These are phyloP conservation scores for Pollachius pollachius DNA, from an alignment of 2,113 vertebrate species.

Conservation along the genomic window DNA sequence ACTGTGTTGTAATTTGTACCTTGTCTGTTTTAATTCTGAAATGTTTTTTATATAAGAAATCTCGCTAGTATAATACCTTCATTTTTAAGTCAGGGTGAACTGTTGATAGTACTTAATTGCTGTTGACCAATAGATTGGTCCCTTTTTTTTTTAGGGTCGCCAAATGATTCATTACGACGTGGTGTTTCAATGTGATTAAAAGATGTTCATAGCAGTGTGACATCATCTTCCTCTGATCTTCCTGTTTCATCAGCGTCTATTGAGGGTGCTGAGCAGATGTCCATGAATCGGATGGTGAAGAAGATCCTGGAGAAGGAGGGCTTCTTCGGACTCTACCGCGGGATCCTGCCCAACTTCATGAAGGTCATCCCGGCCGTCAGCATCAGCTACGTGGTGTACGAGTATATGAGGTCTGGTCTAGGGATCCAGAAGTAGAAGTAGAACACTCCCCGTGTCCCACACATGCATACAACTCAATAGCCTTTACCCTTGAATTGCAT, in stretches of 20 bases:
- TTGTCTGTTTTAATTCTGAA: not conserved
- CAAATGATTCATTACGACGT: too few species aligned
- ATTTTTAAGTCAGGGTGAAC: too few species aligned
- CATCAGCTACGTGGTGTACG: slow-evolving; percentile 98
- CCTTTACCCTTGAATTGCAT: not conserved
- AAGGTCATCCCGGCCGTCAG: slow-evolving; percentile 97
- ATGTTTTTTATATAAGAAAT: too few species aligned
- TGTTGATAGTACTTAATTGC: too few species aligned
- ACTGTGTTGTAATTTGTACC: not conserved
- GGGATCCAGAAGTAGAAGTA: slow-evolving; percentile 74
- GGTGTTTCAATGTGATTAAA: too few species aligned
- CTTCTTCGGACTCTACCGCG: slow-evolving; percentile 88
- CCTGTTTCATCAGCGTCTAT: slow-evolving; percentile 77
- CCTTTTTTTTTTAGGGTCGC: too few species aligned
- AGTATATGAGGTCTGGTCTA: slow-evolving; percentile 88
- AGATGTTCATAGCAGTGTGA: too few species aligned
- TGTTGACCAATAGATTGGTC: too few species aligned
- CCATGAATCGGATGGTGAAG: slow-evolving; percentile 84
- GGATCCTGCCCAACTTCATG: slow-evolving; percentile 97
- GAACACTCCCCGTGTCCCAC: not conserved
- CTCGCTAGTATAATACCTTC: too few species aligned
- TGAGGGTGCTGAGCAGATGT: slow-evolving; percentile 83
- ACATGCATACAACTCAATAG: not conserved
- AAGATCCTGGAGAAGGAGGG: slow-evolving; percentile 88
- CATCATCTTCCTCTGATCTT: not conserved